phyloP scores from a whole-genome alignment of 2,797 vertebrate species.

The Psittacula derbiana region DNA sequence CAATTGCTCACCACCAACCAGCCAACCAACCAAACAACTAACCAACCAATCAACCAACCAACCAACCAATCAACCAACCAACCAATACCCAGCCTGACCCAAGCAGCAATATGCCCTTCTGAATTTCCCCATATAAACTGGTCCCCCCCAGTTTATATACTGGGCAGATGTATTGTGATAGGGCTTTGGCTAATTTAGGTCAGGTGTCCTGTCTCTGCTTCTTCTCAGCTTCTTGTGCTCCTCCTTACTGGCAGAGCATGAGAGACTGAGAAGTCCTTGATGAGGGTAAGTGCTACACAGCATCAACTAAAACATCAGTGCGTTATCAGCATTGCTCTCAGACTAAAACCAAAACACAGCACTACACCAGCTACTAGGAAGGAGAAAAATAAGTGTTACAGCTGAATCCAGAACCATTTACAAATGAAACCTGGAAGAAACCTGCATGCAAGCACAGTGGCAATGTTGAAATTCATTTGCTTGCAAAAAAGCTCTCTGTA shows the following conservation, averaged over 20 bases:
- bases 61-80: too few species aligned
- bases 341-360: background rate
- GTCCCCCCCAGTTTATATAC: background rate
- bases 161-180: background rate
- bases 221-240: background rate
- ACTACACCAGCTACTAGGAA: background rate
- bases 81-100: background rate
- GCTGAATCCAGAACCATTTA: background rate
- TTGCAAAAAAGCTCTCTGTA: background rate
- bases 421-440: background rate
- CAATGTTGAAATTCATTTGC: background rate
- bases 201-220: background rate
- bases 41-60: too few species aligned
- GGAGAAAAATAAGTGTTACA: background rate
- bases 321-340: background rate
- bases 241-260: background rate
- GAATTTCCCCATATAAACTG: background rate
- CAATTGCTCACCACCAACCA: background rate
- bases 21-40: background rate
- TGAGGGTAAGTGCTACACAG: background rate
- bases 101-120: fast-evolving
- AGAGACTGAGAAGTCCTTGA: background rate
- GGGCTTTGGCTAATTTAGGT: background rate
- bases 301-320: background rate
- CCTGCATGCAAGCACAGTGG: background rate